These are phyloP conservation scores for Pseudeuparius sepicola DNA, from an alignment of 2,888 invertebrate species.

Conservation along the genomic window DNA sequence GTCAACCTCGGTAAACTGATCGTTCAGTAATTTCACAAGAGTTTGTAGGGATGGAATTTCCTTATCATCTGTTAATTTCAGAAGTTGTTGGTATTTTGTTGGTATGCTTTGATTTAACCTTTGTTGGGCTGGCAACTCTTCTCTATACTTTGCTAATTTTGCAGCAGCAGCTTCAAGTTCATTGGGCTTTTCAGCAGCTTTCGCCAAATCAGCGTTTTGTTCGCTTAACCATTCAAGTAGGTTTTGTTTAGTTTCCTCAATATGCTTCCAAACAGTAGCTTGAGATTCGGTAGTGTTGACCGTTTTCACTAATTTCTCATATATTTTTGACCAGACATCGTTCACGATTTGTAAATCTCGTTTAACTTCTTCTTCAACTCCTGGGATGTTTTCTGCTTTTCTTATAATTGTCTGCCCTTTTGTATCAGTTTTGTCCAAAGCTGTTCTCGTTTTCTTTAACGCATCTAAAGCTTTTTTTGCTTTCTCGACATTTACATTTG, in stretches of 20 bases:
- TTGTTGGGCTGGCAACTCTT: constrained; percentile 70
- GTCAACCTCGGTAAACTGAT: constrained; percentile 67
- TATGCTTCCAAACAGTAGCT: constrained; percentile 85
- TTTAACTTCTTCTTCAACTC: constrained; percentile 51
- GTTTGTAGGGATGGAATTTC: constrained; percentile 60
- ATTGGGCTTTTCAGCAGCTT: constrained; percentile 64
- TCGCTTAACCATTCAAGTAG: constrained; percentile 75
- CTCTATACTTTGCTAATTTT: constrained; percentile 72
- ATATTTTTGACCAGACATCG: constrained; percentile 58
- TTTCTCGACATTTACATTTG: constrained; percentile 60
- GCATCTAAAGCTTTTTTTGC: constrained; percentile 66
- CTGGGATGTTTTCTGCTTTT: constrained; percentile 58
- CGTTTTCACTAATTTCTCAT: constrained; percentile 60
- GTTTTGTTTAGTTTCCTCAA: constrained; percentile 77
- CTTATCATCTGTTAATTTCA: constrained; percentile 61
- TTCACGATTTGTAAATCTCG: constrained; percentile 54
- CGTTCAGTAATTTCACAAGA: constrained; percentile 56
- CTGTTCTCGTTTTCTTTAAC: constrained; percentile 62
- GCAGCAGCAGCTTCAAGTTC: constrained; percentile 74
- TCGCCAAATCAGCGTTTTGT: constrained; percentile 66
- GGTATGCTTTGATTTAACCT: constrained; percentile 67
- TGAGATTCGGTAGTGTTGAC: constrained; percentile 80
- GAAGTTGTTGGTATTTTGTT: constrained; percentile 69
- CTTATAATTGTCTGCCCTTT: constrained; percentile 63
- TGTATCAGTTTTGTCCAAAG: constrained; percentile 67